Base-by-base conservation (phyloP, 64 coral and sea anemone species). In the Actinia equina region DNA sequence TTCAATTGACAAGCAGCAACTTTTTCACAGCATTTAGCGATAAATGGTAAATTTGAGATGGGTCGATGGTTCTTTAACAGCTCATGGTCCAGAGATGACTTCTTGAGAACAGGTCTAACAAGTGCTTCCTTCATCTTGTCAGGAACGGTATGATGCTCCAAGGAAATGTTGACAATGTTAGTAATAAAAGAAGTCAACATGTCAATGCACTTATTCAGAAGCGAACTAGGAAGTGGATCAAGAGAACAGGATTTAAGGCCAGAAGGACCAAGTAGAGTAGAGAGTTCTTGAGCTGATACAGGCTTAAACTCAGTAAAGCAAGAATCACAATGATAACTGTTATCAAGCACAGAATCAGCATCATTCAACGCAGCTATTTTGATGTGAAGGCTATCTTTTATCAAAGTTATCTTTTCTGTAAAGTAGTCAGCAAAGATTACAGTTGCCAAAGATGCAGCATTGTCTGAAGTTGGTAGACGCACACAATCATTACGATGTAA, bases 1-100 rank as follows among this genome's bases (percentile, higher is more conserved):
- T 37, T 37, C 79, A 82, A n/a, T 52, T 82, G 79, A 43, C 11
- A 2, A 82, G 51, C 83, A 63, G n/a, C 83, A 85, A 63, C 59
- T 56, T 63, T 59, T 63, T 85, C 83, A 63, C 51, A 59, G 59
- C 22, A 25, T 63, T 85, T 85, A 42, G 52, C 53, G n/a, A 85
- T 25, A 60, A 85, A 56, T 49, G 59, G 51, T 25, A 85, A 49
- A 43, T 85, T 85, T 0, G 52, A 59, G 53, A 85, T 85, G 83
- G 83, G 83, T 13, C 83, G 83, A 49, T 85, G 37, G 83, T 85
- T 85, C 26, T 85, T 62, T 30, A 85, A 0, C 14, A 85, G 13
- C 59, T 85, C 83, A 85, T 85, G 83, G 59, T 85, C 83, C 14
- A 85, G 83, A 16, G 51, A 56, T 41, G 83, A 37, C 14, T 85